Evolutionary conservation across 2,888 invertebrate species (phyloP), one percentile per base, ranked within the genome.

Genomic region (Hydropsyche betteni): DNA sequence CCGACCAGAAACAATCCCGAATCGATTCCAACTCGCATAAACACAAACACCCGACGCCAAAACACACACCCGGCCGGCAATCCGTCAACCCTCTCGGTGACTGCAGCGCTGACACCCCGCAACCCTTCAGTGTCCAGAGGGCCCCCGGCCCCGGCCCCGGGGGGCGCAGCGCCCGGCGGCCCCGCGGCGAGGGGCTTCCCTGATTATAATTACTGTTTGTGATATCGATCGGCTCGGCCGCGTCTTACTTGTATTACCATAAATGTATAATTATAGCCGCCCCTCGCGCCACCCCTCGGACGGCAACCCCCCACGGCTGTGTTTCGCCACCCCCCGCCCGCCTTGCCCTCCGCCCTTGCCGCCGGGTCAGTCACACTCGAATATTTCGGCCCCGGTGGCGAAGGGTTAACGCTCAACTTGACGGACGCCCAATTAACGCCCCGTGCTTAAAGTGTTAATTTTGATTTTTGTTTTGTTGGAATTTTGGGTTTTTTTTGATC

Each of bases 131-230:
- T 78, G 78, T 79, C 78, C 79, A 79, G 79, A 76, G 75, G 34
- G 69, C 75, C 74, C 73, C 71, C 74, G 55, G 68, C 68, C 16
- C 58, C 52, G 69, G 69, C 51, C 64, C 12, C 52, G 10, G 38
- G 69, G 74, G 74, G 74, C 50, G 14, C 34, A n/a, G 64, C 33
- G 64, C 14, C 16, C 51, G 69, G 38, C 10, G 61, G 51, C 33
- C 55, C 55, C 58, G 58, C 58, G 72, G 72, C 72, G 72, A 72
- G 72, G 53, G 53, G 74, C 76, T 76, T 76, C 79, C 79, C 78
- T 79, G 79, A 79, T 79, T 79, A 79, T 79, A 79, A 79, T 79
- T 79, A 79, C 79, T 79, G 79, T 79, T 79, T 79, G 79, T 79
- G 79, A 79, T 79, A 79, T 79, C 79, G 79, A 79, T 79, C 79